Evolutionary conservation across 1,140 invertebrate genomes (phyloP).

Genomic region (Phymastichus coffea): DNA sequence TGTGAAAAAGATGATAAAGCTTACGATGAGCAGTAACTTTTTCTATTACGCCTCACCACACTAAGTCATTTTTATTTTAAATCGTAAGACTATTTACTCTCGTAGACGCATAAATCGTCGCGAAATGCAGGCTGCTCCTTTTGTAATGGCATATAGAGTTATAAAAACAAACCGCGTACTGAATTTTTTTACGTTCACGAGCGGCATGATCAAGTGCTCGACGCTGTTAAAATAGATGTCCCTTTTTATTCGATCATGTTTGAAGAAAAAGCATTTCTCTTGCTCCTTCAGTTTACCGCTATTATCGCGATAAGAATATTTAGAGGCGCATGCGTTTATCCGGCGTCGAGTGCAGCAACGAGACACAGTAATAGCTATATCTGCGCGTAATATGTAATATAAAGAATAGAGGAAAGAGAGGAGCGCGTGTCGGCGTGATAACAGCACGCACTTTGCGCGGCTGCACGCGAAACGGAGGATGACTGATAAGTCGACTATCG

Average conservation of each 20-base stretch:
- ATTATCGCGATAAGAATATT: conserved; percentile 28
- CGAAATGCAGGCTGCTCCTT: too few relatives aligned
- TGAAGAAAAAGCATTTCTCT: too few relatives aligned
- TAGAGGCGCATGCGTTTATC: conserved; percentile 13
- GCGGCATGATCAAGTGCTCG: too few relatives aligned
- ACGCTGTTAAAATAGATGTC: too few relatives aligned
- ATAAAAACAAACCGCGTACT: conserved; percentile 18
- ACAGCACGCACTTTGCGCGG: too few relatives aligned
- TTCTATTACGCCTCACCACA: background rate
- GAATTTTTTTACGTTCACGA: too few relatives aligned
- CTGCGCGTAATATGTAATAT: conserved; percentile 40
- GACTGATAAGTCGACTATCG: conserved; percentile 50
- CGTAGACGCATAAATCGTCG: background rate
- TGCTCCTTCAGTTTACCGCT: conserved; percentile 26
- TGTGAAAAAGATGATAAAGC: conserved; percentile 33
- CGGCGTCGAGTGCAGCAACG: conserved; percentile 22
- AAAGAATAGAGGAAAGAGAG: conserved; percentile 20
- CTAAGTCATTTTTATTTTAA: conserved; percentile 16
- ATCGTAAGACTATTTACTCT: conserved; percentile 16
- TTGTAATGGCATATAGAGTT: too few relatives aligned
- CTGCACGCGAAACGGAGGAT: conserved; percentile 40
- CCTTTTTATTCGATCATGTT: too few relatives aligned
- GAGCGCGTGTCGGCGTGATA: too few relatives aligned
- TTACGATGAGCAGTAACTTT: conserved; percentile 19
- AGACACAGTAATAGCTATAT: conserved; percentile 40